These are phyloP conservation scores for Zhengitettix transpicula DNA, from an alignment of 2,888 invertebrate genomes.

Conservation along the genomic window DNA sequence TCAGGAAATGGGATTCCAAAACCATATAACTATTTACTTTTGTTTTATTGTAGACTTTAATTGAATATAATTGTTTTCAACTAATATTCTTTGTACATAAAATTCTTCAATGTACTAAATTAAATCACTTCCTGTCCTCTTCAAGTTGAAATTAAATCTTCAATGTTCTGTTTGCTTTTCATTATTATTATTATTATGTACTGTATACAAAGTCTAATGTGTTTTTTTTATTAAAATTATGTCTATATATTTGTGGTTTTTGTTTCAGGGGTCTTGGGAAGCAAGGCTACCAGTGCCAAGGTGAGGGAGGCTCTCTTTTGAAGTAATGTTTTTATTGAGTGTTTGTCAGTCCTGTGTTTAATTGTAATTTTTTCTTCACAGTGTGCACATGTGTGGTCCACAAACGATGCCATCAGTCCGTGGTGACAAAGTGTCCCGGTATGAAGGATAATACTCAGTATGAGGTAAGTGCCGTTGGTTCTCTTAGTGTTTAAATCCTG, in stretches of 20 bases:
- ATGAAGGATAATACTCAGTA: constrained; percentile 66
- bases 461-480: constrained; percentile 20
- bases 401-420: constrained; percentile 92
- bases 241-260: constrained; percentile 4
- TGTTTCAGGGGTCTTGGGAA: constrained; percentile 79
- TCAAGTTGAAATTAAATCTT: too few species aligned
- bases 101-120: too few species aligned
- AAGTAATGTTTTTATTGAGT: not conserved
- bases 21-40: too few species aligned
- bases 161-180: too few species aligned
- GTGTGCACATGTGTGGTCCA: constrained; percentile 99
- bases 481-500: too few species aligned
- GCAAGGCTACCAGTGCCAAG: constrained; percentile 96
- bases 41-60: too few species aligned
- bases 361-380: constrained; percentile 26
- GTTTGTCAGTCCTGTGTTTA: constrained; percentile 1
- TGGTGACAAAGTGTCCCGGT: constrained; percentile 97
- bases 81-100: too few species aligned
- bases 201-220: too few species aligned
- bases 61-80: too few species aligned
- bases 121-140: too few species aligned
- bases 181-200: too few species aligned
- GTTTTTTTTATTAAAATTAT: not conserved
- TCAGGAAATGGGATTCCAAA: too few species aligned
- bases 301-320: constrained; percentile 31